These are phyloP conservation scores for Embiotoca jacksoni DNA, from an alignment of 2,113 vertebrate species.

Conservation along the genomic window DNA sequence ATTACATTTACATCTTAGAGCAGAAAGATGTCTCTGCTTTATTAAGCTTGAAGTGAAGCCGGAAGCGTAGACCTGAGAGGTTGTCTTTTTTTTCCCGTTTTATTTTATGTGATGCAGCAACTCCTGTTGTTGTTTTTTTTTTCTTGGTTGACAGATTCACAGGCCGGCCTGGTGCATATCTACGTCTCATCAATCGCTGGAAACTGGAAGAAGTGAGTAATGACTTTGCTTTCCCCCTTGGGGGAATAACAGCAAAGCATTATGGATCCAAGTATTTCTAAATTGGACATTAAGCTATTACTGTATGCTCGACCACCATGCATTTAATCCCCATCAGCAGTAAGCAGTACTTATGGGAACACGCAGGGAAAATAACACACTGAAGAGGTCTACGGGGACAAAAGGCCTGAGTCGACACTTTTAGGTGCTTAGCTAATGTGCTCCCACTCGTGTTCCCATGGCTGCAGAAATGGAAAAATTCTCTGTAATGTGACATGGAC, in stretches of 20 bases:
- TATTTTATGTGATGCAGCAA: too few relatives aligned
- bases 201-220: constrained; percentile 93
- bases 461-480: constrained; percentile 41
- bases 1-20: too few relatives aligned
- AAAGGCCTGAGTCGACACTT: constrained; percentile 47
- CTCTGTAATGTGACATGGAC: constrained; percentile 36
- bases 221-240: constrained; percentile 5
- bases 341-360: constrained; percentile 51
- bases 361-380: constrained; percentile 40
- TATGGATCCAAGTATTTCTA: constrained; percentile 43
- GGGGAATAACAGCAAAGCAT: constrained; percentile 34
- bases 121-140: neutral
- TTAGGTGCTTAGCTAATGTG: constrained; percentile 60
- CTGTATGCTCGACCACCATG: constrained; percentile 2
- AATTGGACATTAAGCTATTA: constrained; percentile 38
- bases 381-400: constrained; percentile 30
- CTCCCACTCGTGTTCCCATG: constrained; percentile 23
- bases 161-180: constrained; percentile 93
- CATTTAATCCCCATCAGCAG: constrained; percentile 46
- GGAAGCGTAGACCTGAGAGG: neutral
- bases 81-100: neutral
- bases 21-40: too few relatives aligned
- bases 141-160: constrained; percentile 88
- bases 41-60: too few relatives aligned
- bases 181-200: constrained; percentile 95